phyloP scores from a whole-genome alignment of 2,113 vertebrate genomes.

The Sigmodon hispidus region DNA sequence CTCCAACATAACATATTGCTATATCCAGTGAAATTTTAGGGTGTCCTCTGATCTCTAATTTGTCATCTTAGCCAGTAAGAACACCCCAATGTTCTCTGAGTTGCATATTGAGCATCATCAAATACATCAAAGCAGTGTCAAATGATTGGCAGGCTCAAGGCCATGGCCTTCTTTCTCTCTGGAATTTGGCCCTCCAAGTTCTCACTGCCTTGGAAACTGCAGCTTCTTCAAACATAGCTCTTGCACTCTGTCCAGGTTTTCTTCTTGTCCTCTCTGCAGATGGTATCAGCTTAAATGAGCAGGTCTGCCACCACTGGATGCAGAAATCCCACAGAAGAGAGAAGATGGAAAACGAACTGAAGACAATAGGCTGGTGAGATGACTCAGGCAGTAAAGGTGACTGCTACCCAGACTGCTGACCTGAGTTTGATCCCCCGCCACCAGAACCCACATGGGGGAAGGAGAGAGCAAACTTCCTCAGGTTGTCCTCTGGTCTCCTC shows the following conservation, averaged over 20 bases:
- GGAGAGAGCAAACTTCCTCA: background rate
- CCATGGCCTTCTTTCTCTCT: constrained; percentile 24
- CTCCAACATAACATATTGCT: background rate
- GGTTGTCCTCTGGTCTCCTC: background rate
- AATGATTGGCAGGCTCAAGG: background rate
- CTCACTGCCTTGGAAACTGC: background rate
- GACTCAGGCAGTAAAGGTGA: background rate
- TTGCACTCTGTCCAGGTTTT: background rate
- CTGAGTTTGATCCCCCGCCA: background rate
- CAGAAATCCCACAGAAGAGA: background rate
- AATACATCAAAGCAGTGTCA: background rate
- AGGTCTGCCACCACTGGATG: background rate
- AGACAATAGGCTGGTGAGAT: background rate
- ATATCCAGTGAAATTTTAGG: background rate
- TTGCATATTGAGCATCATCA: background rate
- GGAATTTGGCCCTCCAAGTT: constrained; percentile 17
- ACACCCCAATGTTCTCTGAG: background rate
- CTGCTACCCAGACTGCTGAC: background rate
- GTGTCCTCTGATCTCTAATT: background rate
- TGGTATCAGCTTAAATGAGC: background rate
- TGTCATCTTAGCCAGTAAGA: background rate
- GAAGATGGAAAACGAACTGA: background rate
- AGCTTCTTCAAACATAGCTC: background rate
- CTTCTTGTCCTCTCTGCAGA: background rate
- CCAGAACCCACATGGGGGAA: background rate